Conservation (phyloP, 2,113 vertebrate species). For the Odontophorus gujanensis region DNA sequence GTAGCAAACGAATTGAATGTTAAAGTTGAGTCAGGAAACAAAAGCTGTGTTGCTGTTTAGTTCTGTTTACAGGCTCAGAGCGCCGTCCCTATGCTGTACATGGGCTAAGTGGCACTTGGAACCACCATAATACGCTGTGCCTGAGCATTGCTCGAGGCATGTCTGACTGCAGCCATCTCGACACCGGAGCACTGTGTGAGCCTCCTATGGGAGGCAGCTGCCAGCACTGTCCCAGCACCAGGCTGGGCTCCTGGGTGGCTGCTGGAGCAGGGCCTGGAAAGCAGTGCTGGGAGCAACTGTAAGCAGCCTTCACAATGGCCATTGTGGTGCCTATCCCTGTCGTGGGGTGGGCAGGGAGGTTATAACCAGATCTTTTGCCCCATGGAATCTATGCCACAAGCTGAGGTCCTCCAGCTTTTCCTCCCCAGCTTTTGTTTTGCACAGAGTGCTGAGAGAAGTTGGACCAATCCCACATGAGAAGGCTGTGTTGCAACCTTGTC, state of each 20-base stretch:
- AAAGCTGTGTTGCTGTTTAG: background rate
- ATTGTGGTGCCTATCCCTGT: fast-evolving
- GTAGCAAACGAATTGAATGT: conserved; percentile 24
- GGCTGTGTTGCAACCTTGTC: conserved; percentile 18
- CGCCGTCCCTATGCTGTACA: background rate
- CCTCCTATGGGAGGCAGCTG: fast-evolving
- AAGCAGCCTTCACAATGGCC: background rate
- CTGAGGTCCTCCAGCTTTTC: background rate
- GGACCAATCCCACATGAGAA: background rate
- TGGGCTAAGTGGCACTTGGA: background rate
- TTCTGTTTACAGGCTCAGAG: conserved; percentile 6
- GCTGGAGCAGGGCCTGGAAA: background rate
- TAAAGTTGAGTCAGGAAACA: conserved; percentile 25
- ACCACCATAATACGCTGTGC: background rate
- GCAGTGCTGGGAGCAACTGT: fast-evolving
- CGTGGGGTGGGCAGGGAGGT: background rate
- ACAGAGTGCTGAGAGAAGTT: background rate
- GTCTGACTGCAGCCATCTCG: background rate
- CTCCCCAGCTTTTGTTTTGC: background rate
- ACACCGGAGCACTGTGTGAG: background rate
- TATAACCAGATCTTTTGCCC: background rate
- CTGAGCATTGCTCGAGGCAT: fast-evolving
- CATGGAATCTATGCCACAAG: background rate
- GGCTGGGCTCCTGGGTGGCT: fast-evolving
- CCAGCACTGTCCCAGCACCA: fast-evolving